Base-by-base conservation (phyloP, 2,888 invertebrate genomes). In the Bombylius major region DNA sequence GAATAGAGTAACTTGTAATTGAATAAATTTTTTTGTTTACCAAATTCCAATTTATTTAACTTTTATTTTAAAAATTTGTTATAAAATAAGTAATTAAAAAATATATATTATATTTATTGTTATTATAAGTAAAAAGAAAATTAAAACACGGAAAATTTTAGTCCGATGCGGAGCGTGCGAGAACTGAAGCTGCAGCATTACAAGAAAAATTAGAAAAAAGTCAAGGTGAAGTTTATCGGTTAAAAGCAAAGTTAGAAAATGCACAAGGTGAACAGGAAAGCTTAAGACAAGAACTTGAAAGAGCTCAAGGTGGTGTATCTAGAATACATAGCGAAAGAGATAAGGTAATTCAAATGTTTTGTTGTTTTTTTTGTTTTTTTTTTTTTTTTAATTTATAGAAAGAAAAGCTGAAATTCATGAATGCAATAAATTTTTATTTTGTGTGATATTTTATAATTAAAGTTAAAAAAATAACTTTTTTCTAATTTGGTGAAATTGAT, bases 211-310 rank as follows among this genome's bases (percentile, higher is more conserved):
- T 94, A 60, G 94, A 94, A 71, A 92, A 93, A 76, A 90, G 91
- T 56, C 94, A 94, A 75, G 94, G 94, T 59, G 94, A 95, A 75
- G 92, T 95, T 45, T 94, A 94, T 70, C 84, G 94, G 72, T 79
- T 94, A 65, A 94, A 94, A 74, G 94, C 94, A 47, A 87, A 93
- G 70, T 78, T 94, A 67, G 94, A 94, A 78, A 94, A 94, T 78
- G 92, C 93, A 72, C 92, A 93, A 78, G 89, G 89, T 58, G 94
- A 95, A 76, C 91, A 92, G 70, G 92, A 93, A 69, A 92, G 90
- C 70, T 78, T 94, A 63, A 87, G 91, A 61, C 93, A 94, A 70
- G 94, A 95, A 74, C 85, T 93, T 71, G 94, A 95, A 71, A 82
- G 81, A 76, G 82, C 88, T 45, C 92, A 93, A 73, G 81, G 87